These are phyloP conservation scores for Microctenopoma stevenorrisi DNA, from an alignment of 2,797 vertebrate species.

Conservation along the genomic window DNA sequence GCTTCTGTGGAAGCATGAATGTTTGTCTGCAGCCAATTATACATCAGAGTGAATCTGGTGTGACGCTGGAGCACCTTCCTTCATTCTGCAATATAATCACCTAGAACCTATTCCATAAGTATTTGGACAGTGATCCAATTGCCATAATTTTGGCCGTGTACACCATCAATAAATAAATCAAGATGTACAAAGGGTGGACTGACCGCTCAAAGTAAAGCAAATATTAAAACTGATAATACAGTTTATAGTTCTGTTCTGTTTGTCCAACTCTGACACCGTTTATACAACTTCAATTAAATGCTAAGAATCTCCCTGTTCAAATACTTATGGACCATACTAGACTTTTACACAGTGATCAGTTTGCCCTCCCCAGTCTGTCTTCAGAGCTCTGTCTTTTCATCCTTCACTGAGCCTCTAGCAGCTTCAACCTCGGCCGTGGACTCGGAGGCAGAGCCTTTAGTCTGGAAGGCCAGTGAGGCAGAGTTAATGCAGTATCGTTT, in stretches of 20 bases:
- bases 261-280: too few relatives aligned
- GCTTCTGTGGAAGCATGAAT: conserved; percentile 7
- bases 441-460: conserved; percentile 56
- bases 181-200: too few relatives aligned
- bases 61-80: neutral
- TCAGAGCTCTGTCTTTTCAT: conserved; percentile 85
- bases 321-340: too few relatives aligned
- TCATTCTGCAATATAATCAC: neutral
- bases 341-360: neutral
- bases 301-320: too few relatives aligned
- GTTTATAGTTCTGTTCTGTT: too few relatives aligned
- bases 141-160: too few relatives aligned
- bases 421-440: conserved; percentile 36
- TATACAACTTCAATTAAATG: too few relatives aligned
- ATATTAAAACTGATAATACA: too few relatives aligned
- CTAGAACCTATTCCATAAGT: neutral
- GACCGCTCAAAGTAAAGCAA: too few relatives aligned
- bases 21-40: neutral
- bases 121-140: too few relatives aligned
- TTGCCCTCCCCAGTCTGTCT: neutral
- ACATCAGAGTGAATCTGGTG: conserved; percentile 9
- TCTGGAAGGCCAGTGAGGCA: conserved; percentile 89
- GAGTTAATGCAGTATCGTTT: conserved; percentile 98
- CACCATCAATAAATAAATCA: too few relatives aligned
- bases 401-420: conserved; percentile 55